Base-by-base conservation (phyloP, 2,113 vertebrate genomes). In the Gobius niger region DNA sequence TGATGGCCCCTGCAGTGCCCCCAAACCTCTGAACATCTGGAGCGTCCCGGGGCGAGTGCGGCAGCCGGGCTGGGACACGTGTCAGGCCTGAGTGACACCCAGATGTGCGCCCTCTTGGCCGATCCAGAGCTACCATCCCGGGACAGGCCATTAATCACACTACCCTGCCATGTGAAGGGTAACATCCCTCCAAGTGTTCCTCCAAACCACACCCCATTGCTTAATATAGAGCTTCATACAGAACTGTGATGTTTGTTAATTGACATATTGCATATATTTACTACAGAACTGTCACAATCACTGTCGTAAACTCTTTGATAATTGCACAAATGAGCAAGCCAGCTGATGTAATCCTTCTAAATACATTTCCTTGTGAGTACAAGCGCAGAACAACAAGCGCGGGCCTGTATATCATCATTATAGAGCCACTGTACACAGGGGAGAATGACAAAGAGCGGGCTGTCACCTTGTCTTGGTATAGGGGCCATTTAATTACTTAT, bases 401-500 rank as follows among this genome's bases (percentile, higher is more conserved):
- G 16, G 78, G 72, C 77, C 69, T 71, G 81, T 88, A 87, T 78
- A 87, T 95, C 96, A 95, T 95, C 94, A 96, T 92, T 93, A 85
- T 49, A 87, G 92, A 93, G 93, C 93, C 89, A 56, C 66, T 69
- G 67, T 63, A 89, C 91, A 94, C 92, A 91, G 91, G 77, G 78
- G 67, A 64, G 69, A 85, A 90, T 69, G 94, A 95, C 94, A 86
- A 88, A 88, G 94, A 94, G 92, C 93, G 95, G 94, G 94, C 94
- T 93, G 94, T 96, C 96, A 97, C 95, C 96, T 96, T 95, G 93
- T 95, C 95, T 93, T 93, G 92, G 91, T 54, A 93, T 93, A 94
- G 94, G 93, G 92, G 91, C 93, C 93, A 95, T 95, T 95, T 96
- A 98, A 98, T 97, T 97, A 97, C 94, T 95, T 96, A 96, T 96